Evolutionary conservation across 2,113 vertebrate species (phyloP).

Genomic region (Larimichthys polyactis): DNA sequence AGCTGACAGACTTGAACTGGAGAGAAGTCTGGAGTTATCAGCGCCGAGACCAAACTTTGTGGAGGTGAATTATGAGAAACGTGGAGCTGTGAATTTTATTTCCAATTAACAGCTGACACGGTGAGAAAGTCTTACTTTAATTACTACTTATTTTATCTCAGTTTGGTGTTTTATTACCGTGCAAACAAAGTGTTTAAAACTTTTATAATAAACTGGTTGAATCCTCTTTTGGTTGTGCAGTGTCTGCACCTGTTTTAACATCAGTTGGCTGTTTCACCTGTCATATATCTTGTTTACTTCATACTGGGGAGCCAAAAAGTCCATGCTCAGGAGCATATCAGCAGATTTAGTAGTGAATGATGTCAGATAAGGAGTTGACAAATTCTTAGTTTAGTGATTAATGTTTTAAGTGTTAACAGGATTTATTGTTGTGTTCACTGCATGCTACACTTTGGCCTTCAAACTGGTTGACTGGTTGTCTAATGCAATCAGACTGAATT

Average conservation of each 20-base stretch:
- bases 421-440: background rate
- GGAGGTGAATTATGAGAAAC: conserved; percentile 57
- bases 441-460: conserved; percentile 16
- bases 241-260: conserved; percentile 32
- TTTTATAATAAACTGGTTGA: background rate
- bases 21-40: conserved; percentile 1
- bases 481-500: conserved; percentile 4
- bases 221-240: background rate
- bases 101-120: conserved; percentile 57
- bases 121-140: conserved; percentile 47
- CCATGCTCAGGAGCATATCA: background rate
- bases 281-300: background rate
- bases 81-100: conserved; percentile 58
- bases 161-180: background rate
- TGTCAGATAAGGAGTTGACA: no score
- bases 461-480: background rate
- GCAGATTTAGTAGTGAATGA: background rate
- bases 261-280: conserved; percentile 14
- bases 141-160: background rate
- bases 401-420: conserved; percentile 2
- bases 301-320: background rate
- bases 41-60: conserved; percentile 10
- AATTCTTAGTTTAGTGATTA: background rate
- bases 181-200: background rate
- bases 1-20: background rate